Conservation (phyloP, 2,113 vertebrate species). For the Bolborhynchus lineola region DNA sequence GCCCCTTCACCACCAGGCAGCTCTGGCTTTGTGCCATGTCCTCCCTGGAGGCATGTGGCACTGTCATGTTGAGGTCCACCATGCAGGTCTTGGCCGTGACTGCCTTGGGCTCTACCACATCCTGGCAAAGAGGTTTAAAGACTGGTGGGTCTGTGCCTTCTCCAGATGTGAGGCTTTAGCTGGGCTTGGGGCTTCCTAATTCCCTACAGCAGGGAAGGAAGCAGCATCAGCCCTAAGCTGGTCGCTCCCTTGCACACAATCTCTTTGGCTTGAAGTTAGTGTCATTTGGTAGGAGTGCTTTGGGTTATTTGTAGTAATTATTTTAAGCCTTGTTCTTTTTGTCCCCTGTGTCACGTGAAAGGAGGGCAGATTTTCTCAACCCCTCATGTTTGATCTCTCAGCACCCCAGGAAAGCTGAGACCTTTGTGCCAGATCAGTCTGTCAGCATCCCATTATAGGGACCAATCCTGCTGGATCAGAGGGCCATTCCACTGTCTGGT, state of each 20-base stretch:
- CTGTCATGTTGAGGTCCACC: background rate
- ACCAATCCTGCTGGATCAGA: background rate
- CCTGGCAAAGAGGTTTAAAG: background rate
- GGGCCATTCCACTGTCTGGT: background rate
- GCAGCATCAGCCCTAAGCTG: background rate
- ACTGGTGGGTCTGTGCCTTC: background rate
- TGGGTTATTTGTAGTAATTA: background rate
- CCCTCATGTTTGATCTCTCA: background rate
- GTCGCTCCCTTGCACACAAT: rapidly evolving
- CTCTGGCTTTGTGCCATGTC: background rate
- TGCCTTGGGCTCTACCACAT: background rate
- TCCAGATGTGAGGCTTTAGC: background rate
- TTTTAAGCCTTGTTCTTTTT: background rate
- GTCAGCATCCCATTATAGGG: background rate
- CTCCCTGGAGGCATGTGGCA: rapidly evolving
- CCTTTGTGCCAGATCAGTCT: background rate
- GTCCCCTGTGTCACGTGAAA: background rate
- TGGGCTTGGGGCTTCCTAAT: background rate
- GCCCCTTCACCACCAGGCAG: background rate
- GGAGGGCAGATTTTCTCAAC: background rate
- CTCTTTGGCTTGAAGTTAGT: background rate
- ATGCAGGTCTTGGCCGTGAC: background rate
- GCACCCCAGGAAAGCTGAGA: background rate
- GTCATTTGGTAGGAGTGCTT: background rate
- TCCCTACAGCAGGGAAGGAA: background rate